Percentiles rank a stretch among this genome's conserved stretches.
phyloP scores from a whole-genome alignment of 2,113 vertebrate genomes.

The Oceanites oceanicus region DNA sequence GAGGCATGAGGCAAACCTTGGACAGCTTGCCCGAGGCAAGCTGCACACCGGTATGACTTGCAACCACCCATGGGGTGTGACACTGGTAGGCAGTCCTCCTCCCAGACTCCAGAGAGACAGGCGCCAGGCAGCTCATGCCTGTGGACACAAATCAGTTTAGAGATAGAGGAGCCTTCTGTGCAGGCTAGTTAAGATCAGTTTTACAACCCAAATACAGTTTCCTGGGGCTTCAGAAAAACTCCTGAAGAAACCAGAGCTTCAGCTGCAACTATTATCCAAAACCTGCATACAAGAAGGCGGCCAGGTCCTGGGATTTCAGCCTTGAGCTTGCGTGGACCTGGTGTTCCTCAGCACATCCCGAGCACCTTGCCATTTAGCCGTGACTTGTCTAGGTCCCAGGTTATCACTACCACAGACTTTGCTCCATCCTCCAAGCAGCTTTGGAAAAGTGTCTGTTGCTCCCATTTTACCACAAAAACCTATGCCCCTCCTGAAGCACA shows the following conservation, averaged over 20 bases:
- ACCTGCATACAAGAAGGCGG: not conserved
- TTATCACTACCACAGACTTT: not conserved
- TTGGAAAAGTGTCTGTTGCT: not conserved
- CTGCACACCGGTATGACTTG: not conserved
- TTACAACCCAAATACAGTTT: not conserved
- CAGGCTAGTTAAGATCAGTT: not conserved
- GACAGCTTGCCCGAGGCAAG: accelerated
- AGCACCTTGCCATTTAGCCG: not conserved
- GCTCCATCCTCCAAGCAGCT: not conserved
- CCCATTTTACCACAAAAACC: not conserved
- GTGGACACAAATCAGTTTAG: accelerated
- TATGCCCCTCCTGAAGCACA: not conserved
- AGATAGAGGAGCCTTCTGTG: not conserved
- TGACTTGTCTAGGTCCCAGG: not conserved
- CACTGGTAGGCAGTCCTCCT: not conserved
- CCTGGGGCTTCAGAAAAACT: not conserved
- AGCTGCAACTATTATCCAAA: not conserved
- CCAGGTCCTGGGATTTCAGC: not conserved
- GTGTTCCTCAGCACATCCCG: not conserved
- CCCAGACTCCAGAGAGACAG: not conserved
- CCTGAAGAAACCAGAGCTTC: not conserved
- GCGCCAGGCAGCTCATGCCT: not conserved
- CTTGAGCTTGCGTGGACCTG: not conserved
- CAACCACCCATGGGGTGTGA: not conserved
- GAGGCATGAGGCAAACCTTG: not conserved